Conservation (phyloP, 2,888 invertebrate genomes). For the Brachycybe producta region DNA sequence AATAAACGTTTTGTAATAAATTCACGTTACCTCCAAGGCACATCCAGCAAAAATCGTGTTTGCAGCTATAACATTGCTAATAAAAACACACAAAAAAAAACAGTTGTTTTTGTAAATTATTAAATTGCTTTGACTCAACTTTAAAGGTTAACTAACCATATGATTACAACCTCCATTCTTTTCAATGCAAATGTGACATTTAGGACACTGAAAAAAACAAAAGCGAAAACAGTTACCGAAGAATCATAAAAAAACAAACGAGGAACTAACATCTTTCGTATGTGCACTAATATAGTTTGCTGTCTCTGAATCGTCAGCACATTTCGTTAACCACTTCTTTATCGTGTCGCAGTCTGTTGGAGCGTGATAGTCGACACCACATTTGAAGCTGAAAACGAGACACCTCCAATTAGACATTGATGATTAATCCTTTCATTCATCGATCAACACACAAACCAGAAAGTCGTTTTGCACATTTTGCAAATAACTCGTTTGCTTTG, state of each 20-base stretch:
- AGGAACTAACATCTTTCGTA: conserved; percentile 62
- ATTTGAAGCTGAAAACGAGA: conserved; percentile 50
- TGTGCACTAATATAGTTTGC: conserved; percentile 99
- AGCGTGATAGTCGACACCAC: conserved; percentile 95
- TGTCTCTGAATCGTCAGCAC: conserved; percentile 98
- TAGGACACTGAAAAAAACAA: conserved; percentile 56
- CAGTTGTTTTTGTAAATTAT: conserved; percentile 3
- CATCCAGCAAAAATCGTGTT: conserved; percentile 99
- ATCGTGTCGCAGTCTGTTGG: conserved; percentile 94
- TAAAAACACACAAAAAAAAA: conserved; percentile 21
- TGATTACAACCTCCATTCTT: conserved; percentile 99
- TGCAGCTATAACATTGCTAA: conserved; percentile 85
- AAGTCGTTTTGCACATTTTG: conserved; percentile 70
- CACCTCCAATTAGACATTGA: no score
- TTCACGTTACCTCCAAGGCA: conserved; percentile 58
- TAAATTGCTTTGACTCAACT: conserved; percentile 1
- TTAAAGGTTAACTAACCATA: conserved; percentile 46
- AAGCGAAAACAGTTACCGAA: background rate
- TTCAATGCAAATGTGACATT: conserved; percentile 98
- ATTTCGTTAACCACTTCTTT: conserved; percentile 96
- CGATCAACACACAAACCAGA: conserved; percentile 51
- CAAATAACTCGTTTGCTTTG: conserved; percentile 79
- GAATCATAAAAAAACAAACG: background rate
- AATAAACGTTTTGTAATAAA: no score
- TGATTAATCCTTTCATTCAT: background rate